phyloP scores from a whole-genome alignment of 2,113 vertebrate species.

The Ameiurus melas region DNA sequence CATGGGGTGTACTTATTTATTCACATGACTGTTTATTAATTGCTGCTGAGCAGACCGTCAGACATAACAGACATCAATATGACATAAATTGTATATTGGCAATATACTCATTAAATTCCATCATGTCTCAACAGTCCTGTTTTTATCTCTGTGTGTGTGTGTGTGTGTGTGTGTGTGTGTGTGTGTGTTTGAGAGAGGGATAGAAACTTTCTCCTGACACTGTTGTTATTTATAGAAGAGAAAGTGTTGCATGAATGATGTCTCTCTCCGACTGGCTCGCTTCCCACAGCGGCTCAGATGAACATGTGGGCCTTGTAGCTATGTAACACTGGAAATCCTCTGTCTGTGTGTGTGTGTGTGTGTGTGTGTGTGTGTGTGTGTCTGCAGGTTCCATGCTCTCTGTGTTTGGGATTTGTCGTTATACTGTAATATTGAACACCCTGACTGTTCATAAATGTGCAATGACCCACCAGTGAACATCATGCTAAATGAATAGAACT shows the following conservation, averaged over 20 bases:
- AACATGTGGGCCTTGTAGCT: slow-evolving; percentile 1
- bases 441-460: not conserved
- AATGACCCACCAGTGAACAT: not conserved
- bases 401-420: not conserved
- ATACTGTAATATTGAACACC: not conserved
- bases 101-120: not conserved
- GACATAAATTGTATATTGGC: not conserved
- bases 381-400: not conserved
- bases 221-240: slow-evolving; percentile 1
- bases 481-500: too few species aligned
- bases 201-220: not conserved
- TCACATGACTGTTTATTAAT: too few species aligned
- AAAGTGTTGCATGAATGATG: not conserved
- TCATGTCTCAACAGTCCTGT: not conserved
- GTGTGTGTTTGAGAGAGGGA: not conserved
- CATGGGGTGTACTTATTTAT: too few species aligned
- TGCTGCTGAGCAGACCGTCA: too few species aligned
- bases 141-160: not conserved
- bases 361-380: slow-evolving; percentile 21
- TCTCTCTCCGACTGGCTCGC: not conserved
- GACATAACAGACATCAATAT: not conserved
- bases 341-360: not conserved
- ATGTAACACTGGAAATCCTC: not conserved
- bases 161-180: slow-evolving; percentile 3
- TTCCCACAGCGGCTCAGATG: not conserved